Base-by-base conservation (phyloP, 35 echinoderm and acorn worm genomes). In the Hemicentrotus pulcherrimus region DNA sequence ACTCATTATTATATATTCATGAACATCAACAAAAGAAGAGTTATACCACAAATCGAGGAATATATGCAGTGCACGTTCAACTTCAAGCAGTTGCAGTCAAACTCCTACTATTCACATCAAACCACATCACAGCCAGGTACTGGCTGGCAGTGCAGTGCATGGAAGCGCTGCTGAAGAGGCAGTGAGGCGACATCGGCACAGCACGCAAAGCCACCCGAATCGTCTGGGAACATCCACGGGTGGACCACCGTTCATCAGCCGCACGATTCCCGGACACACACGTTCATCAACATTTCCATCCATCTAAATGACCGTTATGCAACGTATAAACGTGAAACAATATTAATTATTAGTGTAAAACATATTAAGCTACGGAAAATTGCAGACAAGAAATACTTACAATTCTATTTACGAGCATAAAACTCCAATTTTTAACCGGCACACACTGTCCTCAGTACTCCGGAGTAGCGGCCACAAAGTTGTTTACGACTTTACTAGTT, bases 401-500 rank as follows among this genome's bases (percentile, higher is more conserved):
- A 28, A 78, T 78, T 78, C 65, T 78, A 78, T 28, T 78, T 6
- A 78, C 28, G 28, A 78, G 65, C 65, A 78, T 78, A 22, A n/a
- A 78, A 78, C 28, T 7, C 65, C 22, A 9, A 55, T 14, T 55
- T 55, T 55, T 55, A 0, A 11, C 50, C 50, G 50, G 50, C 50
- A 10, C 12, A 10, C 50, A 55, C 50, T 14, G 50, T 15, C 35
- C 50, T 14, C 11, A 55, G 15, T 55, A 15, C 50, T 13, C 50
- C 8, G 15, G 0, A 55, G 50, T 15, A 22, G 61, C 61, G 2
- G 24, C 61, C 16, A 61, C 10, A 93, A 93, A 93, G 91, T 93
- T 93, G 91, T 93, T 93, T 93, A 93, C 91, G 32, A 93, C 91
- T 93, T 55, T 50, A 46, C 16, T 47, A 55, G 46, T 93, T 93